Conservation (phyloP, 2,113 vertebrate species). For the Rousettus leschenaultii region DNA sequence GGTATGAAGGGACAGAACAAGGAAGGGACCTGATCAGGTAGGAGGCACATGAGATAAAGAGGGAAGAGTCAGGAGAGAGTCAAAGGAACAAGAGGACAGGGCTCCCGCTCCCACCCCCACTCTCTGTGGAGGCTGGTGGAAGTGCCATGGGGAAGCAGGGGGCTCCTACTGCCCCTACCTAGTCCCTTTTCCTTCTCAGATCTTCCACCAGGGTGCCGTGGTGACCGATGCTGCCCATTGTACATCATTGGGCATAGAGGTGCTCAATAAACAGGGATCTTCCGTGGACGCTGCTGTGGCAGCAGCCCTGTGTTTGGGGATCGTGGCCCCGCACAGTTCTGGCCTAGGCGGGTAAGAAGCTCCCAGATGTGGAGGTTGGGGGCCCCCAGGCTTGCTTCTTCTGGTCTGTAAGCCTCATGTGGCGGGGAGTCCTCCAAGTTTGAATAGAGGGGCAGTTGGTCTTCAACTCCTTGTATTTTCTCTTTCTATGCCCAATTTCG, state of each 20-base stretch:
- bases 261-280: slow-evolving; percentile 91
- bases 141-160: neutral
- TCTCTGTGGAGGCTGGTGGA: neutral
- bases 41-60: neutral
- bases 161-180: neutral
- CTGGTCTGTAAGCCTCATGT: neutral
- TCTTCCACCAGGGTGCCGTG: slow-evolving; percentile 93
- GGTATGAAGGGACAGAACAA: neutral
- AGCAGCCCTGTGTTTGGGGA: slow-evolving; percentile 91
- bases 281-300: slow-evolving; percentile 94
- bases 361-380: neutral
- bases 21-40: neutral
- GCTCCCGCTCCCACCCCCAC: neutral
- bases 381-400: neutral
- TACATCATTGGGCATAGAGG: slow-evolving; percentile 90
- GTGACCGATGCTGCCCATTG: slow-evolving; percentile 93
- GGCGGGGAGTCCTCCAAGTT: neutral
- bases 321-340: slow-evolving; percentile 94
- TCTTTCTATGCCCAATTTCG: neutral
- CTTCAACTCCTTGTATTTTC: neutral
- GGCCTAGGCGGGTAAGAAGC: slow-evolving; percentile 94
- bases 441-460: neutral
- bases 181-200: slow-evolving; percentile 73
- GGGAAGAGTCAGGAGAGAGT: neutral
- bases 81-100: neutral